phyloP scores from a whole-genome alignment of 2,888 invertebrate genomes.

The Atethmia centrago region DNA sequence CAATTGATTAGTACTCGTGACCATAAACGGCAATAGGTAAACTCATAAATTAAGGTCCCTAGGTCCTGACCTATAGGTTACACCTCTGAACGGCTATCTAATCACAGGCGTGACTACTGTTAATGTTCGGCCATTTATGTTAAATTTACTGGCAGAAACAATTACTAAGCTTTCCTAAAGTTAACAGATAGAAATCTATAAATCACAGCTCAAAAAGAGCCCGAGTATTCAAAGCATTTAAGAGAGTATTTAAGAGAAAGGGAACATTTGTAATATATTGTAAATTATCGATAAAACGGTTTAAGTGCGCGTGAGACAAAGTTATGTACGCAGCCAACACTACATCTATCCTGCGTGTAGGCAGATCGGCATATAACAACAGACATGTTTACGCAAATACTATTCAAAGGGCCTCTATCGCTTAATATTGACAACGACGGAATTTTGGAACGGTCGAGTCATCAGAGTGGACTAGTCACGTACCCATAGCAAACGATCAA shows the following conservation, averaged over 20 bases:
- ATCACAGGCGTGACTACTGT: conserved; percentile 30
- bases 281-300: conserved; percentile 78
- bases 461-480: conserved; percentile 46
- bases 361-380: conserved; percentile 58
- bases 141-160: conserved; percentile 50
- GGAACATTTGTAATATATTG: conserved; percentile 74
- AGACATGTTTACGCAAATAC: conserved; percentile 81
- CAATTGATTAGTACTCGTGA: background rate
- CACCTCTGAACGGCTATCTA: conserved; percentile 23
- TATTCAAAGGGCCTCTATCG: conserved; percentile 74
- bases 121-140: conserved; percentile 31
- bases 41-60: background rate
- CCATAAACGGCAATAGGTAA: background rate
- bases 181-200: conserved; percentile 55
- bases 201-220: conserved; percentile 58
- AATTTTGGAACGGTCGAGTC: conserved; percentile 52
- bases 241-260: conserved; percentile 70
- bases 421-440: conserved; percentile 68
- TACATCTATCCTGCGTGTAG: conserved; percentile 63
- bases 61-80: conserved; percentile 18
- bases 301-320: conserved; percentile 72
- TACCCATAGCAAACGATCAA: conserved; percentile 75
- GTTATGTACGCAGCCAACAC: conserved; percentile 66
- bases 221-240: conserved; percentile 55
- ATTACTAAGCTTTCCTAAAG: conserved; percentile 53